Conservation (phyloP, 2,888 invertebrate genomes). For the Parasteatoda lunata region DNA sequence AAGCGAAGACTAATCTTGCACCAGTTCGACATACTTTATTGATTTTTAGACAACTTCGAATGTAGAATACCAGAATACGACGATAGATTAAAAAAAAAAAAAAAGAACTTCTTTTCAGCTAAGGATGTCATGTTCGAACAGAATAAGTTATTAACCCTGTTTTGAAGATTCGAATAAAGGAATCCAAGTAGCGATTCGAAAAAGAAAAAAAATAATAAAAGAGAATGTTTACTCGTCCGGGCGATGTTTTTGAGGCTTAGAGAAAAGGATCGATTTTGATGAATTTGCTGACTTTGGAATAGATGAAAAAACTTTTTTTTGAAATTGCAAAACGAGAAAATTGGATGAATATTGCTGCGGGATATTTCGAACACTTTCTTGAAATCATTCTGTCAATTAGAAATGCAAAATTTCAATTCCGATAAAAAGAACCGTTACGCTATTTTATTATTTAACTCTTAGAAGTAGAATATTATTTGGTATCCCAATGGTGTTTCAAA, state of each 20-base stretch:
- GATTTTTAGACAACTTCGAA: constrained; percentile 23
- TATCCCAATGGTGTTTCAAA: no score
- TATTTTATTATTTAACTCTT: no score
- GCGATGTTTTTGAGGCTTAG: constrained; percentile 20
- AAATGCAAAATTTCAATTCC: no score
- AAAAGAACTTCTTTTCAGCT: constrained; percentile 4
- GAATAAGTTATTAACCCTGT: constrained; percentile 28
- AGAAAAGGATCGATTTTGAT: constrained; percentile 14
- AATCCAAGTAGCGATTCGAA: not conserved
- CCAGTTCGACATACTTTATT: constrained; percentile 8
- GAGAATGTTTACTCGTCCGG: constrained; percentile 18
- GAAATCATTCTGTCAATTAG: no score
- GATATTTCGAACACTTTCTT: no score
- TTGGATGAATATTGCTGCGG: not conserved
- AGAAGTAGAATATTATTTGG: no score
- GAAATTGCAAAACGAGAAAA: not conserved
- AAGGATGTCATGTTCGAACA: constrained; percentile 23
- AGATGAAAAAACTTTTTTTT: not conserved
- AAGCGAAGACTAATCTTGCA: constrained; percentile 17
- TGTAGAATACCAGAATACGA: not conserved
- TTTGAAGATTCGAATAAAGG: constrained; percentile 14
- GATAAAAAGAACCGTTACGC: no score
- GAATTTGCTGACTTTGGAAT: constrained; percentile 13
- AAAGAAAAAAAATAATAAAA: not conserved
- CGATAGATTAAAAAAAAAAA: not conserved